These are phyloP conservation scores for Ceuthmochares aereus DNA, from an alignment of 2,113 vertebrate genomes.

Conservation along the genomic window DNA sequence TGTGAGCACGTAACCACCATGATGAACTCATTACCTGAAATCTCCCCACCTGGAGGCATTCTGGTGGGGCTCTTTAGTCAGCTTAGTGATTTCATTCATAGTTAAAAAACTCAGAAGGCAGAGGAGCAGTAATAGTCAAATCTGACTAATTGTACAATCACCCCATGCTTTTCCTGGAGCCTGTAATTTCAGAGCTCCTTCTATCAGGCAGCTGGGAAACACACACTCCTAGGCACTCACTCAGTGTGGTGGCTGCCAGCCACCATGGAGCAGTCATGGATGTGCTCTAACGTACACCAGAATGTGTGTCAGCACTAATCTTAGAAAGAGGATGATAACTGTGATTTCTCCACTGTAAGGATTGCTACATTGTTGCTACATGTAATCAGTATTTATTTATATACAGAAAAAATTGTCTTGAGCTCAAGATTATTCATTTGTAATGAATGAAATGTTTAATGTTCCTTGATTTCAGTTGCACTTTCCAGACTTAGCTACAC, in stretches of 20 bases:
- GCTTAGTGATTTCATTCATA: not conserved
- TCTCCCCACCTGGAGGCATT: not conserved
- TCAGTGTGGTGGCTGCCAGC: not conserved
- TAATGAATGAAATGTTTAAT: not conserved
- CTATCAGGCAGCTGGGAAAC: not conserved
- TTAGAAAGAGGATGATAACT: not conserved
- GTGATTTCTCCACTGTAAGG: not conserved
- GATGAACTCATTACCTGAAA: not conserved
- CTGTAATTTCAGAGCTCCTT: not conserved
- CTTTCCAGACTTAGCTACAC: not conserved
- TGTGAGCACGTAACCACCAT: not conserved
- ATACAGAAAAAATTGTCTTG: not conserved
- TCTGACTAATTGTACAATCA: not conserved
- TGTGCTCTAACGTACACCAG: not conserved
- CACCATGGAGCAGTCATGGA: not conserved
- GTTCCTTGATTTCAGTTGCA: not conserved
- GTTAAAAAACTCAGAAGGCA: not conserved
- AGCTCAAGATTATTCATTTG: not conserved
- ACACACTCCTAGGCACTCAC: rapidly evolving
- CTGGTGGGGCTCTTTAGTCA: not conserved
- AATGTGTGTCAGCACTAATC: not conserved
- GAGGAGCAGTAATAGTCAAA: not conserved
- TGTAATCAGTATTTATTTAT: not conserved
- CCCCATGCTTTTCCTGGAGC: not conserved
- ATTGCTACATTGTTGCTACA: not conserved